Base-by-base conservation (phyloP, 2,888 invertebrate species). In the Melieria omissa region DNA sequence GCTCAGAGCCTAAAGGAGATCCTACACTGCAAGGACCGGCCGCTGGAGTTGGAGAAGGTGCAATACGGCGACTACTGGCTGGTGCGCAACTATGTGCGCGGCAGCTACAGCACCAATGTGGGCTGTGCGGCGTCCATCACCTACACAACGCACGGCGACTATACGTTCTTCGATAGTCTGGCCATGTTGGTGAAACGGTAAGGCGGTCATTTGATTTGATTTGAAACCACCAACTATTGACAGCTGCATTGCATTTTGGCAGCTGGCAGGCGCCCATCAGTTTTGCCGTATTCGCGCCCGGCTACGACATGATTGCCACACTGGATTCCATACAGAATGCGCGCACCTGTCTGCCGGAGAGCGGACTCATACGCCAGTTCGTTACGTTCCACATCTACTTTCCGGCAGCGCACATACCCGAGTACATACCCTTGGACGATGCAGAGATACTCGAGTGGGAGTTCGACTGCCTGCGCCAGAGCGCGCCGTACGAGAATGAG, bases 311-410 rank as follows among this genome's bases (percentile, higher is more conserved):
- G 70, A 84, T 86, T 10, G 84, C 87, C 42, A 90, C 91, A 0
- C 77, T 91, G 62, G 87, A 89, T 74, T 88, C 90, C 52, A 90
- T 92, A 76, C 88, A 88, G 74, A 91, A 90, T 82, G 87, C 89
- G 54, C 86, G 91, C 41, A 88, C 88, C 77, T 92, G 92, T 82
- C 80, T 86, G 62, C 85, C 85, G 0, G 84, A 86, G 54, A 86
- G 87, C 73, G 84, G 88, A 0, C 83, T 90, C 47, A 87, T 92
- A 67, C 85, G 88, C 0, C 88, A 90, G 74, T 88, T 88, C 75
- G 91, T 91, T 61, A 90, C 90, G 57, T 92, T 92, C 82, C 92
- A 92, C 79, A 80, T 92, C 47, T 90, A 90, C 81, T 92, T 91
- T 83, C 89, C 89, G 69, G 87, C 87, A 71, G 85, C 88, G 45